These are phyloP conservation scores for Triplophysa rosa DNA, from an alignment of 2,113 vertebrate genomes.

Conservation along the genomic window DNA sequence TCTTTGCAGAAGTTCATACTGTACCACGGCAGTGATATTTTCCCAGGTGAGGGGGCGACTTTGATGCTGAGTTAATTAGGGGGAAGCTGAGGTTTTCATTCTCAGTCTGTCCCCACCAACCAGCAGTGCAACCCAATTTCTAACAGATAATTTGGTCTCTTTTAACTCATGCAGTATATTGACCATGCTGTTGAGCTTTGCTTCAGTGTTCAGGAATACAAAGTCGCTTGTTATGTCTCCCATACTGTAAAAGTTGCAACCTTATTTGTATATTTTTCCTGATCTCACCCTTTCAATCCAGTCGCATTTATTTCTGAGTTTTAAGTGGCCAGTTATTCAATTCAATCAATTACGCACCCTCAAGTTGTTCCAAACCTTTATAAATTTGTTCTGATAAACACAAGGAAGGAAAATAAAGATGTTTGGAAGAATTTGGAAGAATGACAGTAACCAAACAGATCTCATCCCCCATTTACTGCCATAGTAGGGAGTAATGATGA, in stretches of 20 bases:
- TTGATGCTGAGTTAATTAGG: slow-evolving; percentile 10
- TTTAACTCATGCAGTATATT: not conserved
- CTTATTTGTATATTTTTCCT: too few species aligned
- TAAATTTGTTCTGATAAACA: too few species aligned
- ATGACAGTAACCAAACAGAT: too few species aligned
- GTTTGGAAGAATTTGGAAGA: too few species aligned
- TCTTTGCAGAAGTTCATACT: not conserved
- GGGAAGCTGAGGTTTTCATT: not conserved
- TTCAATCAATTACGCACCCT: too few species aligned
- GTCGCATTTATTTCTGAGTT: too few species aligned
- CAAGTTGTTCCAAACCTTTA: too few species aligned
- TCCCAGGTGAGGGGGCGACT: not conserved
- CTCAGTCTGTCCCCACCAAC: slow-evolving; percentile 8
- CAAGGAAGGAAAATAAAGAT: too few species aligned
- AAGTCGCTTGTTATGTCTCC: too few species aligned
- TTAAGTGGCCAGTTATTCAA: not conserved
- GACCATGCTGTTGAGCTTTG: not conserved
- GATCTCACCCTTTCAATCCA: too few species aligned
- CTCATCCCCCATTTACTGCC: not conserved
- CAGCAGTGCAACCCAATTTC: not conserved
- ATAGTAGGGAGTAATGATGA: too few species aligned
- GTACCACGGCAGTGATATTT: not conserved
- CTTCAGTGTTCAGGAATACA: not conserved
- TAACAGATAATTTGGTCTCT: not conserved
- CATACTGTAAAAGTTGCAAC: too few species aligned